These are phyloP conservation scores for Siderastrea radians DNA, from an alignment of 92 coral and sea anemone genomes.

Conservation along the genomic window DNA sequence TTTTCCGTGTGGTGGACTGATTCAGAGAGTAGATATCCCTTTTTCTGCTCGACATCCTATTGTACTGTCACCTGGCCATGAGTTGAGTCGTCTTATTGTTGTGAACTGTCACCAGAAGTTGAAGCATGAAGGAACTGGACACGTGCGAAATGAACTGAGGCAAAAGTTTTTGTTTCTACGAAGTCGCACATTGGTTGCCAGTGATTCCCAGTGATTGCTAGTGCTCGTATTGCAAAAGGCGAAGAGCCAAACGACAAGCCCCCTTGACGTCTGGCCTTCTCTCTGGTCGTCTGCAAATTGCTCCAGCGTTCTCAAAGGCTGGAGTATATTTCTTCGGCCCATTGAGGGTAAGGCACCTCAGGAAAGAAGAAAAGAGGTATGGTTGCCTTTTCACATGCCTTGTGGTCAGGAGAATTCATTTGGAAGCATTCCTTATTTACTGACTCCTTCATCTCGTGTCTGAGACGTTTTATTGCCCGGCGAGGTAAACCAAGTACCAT, in stretches of 20 bases:
- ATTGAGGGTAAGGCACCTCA: slow-evolving; percentile 37
- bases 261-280: slow-evolving; percentile 70
- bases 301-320: slow-evolving; percentile 59
- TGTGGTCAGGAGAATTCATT: slow-evolving; percentile 47
- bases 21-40: slow-evolving; percentile 58
- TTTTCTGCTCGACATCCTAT: slow-evolving; percentile 62
- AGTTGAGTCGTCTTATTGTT: slow-evolving; percentile 51
- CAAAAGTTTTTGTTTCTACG: slow-evolving; percentile 69
- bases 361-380: slow-evolving; percentile 49
- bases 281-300: slow-evolving; percentile 21
- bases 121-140: slow-evolving; percentile 53
- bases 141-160: slow-evolving; percentile 65
- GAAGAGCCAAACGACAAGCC: slow-evolving; percentile 51
- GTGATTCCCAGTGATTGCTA: slow-evolving; percentile 11
- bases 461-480: slow-evolving; percentile 54
- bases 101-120: slow-evolving; percentile 37
- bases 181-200: slow-evolving; percentile 27
- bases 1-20: slow-evolving; percentile 68
- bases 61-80: slow-evolving; percentile 44
- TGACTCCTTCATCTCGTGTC: slow-evolving; percentile 60
- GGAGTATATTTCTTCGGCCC: slow-evolving; percentile 72
- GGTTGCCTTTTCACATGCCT: slow-evolving; percentile 65
- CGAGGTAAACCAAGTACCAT: slow-evolving; percentile 57
- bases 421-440: slow-evolving; percentile 47
- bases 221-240: slow-evolving; percentile 54